These are phyloP conservation scores for Echiichthys vipera DNA, from an alignment of 2,797 vertebrate species.

Conservation along the genomic window DNA sequence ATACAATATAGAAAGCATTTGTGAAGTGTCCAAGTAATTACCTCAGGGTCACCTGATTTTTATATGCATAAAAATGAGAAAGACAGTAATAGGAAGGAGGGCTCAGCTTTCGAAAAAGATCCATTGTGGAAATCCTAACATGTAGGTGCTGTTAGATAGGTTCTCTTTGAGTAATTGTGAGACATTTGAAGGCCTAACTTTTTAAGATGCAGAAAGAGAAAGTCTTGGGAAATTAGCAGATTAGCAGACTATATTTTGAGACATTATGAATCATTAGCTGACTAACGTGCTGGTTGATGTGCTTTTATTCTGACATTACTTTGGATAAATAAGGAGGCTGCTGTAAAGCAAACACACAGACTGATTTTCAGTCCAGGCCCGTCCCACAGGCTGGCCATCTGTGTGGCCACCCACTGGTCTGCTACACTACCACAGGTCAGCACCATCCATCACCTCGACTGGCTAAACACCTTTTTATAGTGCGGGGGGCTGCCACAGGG, in stretches of 20 bases:
- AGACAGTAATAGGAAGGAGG: neutral
- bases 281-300: neutral
- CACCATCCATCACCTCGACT: conserved; percentile 70
- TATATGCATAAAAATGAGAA: conserved; percentile 38
- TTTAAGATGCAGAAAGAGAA: conserved; percentile 20
- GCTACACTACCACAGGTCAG: conserved; percentile 54
- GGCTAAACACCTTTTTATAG: conserved; percentile 69
- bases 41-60: conserved; percentile 15
- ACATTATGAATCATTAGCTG: neutral
- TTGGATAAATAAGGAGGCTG: neutral
- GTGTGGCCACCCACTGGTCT: conserved; percentile 36
- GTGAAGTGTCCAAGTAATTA: conserved; percentile 18
- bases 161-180: conserved; percentile 8
- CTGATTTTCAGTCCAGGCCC: conserved; percentile 21
- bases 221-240: neutral
- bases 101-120: neutral
- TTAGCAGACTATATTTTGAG: neutral
- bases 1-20: conserved; percentile 15
- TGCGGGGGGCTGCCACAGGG: conserved; percentile 36
- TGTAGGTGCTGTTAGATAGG: neutral
- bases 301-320: conserved; percentile 5
- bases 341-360: conserved; percentile 15
- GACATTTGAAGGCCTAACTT: conserved; percentile 4
- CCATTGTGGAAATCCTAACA: conserved; percentile 16
- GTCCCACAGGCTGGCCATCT: conserved; percentile 27